These are phyloP conservation scores for Pyxicephalus adspersus DNA, from an alignment of 2,113 vertebrate species.

Conservation along the genomic window DNA sequence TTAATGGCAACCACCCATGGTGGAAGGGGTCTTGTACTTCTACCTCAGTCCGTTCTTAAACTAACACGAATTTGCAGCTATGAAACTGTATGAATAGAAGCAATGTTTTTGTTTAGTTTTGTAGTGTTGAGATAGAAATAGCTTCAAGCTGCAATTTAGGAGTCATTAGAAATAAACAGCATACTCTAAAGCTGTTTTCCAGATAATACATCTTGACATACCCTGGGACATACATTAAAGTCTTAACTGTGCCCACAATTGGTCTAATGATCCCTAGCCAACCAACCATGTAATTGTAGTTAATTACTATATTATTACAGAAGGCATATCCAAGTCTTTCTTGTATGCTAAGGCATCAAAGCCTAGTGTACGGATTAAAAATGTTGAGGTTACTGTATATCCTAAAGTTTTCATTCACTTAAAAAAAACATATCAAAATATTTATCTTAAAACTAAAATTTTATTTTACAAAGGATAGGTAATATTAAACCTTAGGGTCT, in stretches of 20 bases:
- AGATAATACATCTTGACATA: conserved; percentile 28
- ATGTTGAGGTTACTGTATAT: not conserved
- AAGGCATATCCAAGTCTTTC: conserved; percentile 14
- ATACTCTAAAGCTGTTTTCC: not conserved
- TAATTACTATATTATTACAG: conserved; percentile 44
- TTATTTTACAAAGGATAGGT: too few species aligned
- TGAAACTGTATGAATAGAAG: not conserved
- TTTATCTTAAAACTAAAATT: too few species aligned
- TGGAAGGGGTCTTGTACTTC: not conserved
- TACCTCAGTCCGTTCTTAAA: not conserved
- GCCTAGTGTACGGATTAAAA: not conserved
- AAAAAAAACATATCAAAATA: too few species aligned
- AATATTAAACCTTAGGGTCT: too few species aligned
- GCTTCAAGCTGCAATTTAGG: conserved; percentile 1
- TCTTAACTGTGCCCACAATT: conserved; percentile 12
- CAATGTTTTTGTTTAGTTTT: conserved; percentile 18
- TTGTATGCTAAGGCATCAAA: conserved; percentile 6
- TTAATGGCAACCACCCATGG: conserved; percentile 42
- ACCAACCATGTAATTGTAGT: conserved; percentile 37
- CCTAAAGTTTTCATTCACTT: not conserved
- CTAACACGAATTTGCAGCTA: not conserved
- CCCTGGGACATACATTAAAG: not conserved
- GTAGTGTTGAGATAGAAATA: not conserved
- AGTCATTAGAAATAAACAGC: conserved; percentile 16
- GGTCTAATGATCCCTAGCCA: conserved; percentile 22